Evolutionary conservation across 2,797 vertebrate species (phyloP).

Genomic region (Avahi laniger): DNA sequence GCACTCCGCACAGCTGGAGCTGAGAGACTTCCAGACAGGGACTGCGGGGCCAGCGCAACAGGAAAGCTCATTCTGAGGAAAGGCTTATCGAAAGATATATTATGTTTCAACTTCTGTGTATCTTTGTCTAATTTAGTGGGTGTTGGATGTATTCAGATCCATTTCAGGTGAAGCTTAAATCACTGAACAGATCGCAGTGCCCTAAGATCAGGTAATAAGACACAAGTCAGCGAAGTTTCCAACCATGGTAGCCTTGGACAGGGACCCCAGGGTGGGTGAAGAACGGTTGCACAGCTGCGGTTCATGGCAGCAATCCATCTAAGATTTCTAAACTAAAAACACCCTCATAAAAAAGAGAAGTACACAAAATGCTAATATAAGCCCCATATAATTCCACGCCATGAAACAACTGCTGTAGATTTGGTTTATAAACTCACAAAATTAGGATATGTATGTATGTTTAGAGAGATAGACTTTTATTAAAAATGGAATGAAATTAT

Average conservation of each 20-base stretch:
- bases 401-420: neutral
- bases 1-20: too few relatives aligned
- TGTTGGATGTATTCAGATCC: neutral
- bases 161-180: neutral
- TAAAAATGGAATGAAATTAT: neutral
- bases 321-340: neutral
- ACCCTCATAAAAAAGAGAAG: neutral
- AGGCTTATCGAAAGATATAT: neutral
- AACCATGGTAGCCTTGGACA: neutral
- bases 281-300: neutral
- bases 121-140: neutral
- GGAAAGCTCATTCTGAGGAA: neutral
- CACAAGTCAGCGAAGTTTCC: neutral
- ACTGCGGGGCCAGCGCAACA: too few relatives aligned
- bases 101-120: neutral
- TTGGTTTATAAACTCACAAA: neutral
- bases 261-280: neutral
- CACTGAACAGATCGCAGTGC: neutral
- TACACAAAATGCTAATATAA: neutral
- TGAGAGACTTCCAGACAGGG: too few relatives aligned
- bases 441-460: neutral
- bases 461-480: neutral
- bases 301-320: too few relatives aligned
- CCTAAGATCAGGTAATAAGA: neutral
- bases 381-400: neutral